These are phyloP conservation scores for Raphicerus campestris DNA, from an alignment of 2,113 vertebrate genomes.

Conservation along the genomic window DNA sequence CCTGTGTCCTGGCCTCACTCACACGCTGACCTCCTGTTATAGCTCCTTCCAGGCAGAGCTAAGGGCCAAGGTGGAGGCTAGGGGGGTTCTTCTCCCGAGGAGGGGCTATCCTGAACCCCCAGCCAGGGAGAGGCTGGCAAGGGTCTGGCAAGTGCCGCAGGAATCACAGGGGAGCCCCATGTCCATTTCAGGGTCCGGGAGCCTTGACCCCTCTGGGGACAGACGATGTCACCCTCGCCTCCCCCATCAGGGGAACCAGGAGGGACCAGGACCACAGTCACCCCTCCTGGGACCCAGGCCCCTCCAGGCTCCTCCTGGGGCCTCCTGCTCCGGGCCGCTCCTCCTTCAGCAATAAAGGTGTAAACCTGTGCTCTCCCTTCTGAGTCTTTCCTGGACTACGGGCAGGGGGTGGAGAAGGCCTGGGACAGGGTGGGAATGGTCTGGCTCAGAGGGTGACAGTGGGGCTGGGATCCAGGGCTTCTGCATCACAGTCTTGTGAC, in stretches of 20 bases:
- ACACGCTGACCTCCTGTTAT: rapidly evolving
- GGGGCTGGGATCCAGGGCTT: neutral
- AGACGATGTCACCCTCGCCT: rapidly evolving
- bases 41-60: too few relatives aligned
- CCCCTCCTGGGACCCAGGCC: neutral
- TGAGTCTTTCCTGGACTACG: neutral
- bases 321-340: neutral
- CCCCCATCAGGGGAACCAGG: rapidly evolving
- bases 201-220: neutral
- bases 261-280: neutral
- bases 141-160: neutral
- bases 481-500: rapidly evolving
- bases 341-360: neutral
- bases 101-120: rapidly evolving
- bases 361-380: neutral
- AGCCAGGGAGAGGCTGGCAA: neutral
- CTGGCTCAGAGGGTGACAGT: neutral
- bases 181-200: neutral
- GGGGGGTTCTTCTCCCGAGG: neutral
- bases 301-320: neutral
- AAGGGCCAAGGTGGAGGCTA: neutral
- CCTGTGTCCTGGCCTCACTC: neutral
- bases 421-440: rapidly evolving
- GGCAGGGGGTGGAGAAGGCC: neutral
- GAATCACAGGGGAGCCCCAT: neutral